Evolutionary conservation across 2,113 vertebrate species (phyloP).

Genomic region (Nannobrachium achirus): DNA sequence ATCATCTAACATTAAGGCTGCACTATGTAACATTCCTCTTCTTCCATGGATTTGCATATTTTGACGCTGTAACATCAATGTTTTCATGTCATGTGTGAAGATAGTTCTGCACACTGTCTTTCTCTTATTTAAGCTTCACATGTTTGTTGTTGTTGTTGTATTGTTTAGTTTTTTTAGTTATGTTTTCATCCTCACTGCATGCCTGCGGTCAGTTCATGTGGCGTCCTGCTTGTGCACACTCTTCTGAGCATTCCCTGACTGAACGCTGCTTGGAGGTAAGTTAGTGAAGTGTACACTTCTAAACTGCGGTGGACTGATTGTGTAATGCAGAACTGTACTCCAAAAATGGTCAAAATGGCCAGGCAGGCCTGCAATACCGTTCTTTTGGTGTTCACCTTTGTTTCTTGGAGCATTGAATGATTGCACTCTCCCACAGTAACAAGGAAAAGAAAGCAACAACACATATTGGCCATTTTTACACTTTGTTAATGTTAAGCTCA

Average conservation of each 20-base stretch:
- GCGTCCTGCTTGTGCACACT: constrained; percentile 61
- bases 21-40: too few relatives aligned
- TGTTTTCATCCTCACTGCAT: constrained; percentile 56
- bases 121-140: constrained; percentile 12
- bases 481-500: too few relatives aligned
- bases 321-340: too few relatives aligned
- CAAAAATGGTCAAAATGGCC: too few relatives aligned
- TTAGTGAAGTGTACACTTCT: neutral
- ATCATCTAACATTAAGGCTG: too few relatives aligned
- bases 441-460: too few relatives aligned
- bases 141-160: constrained; percentile 7
- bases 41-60: too few relatives aligned
- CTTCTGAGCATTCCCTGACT: constrained; percentile 45
- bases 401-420: too few relatives aligned
- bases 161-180: constrained; percentile 22
- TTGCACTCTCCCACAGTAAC: too few relatives aligned
- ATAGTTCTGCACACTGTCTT: neutral
- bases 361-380: too few relatives aligned
- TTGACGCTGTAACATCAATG: constrained; percentile 52
- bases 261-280: constrained; percentile 53
- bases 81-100: neutral
- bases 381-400: too few relatives aligned
- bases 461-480: too few relatives aligned
- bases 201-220: constrained; percentile 65
- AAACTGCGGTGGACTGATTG: neutral